A percentile compares a stretch with the other conserved stretches of the same genome.
phyloP scores from a whole-genome alignment of 2,888 invertebrate genomes.

The Neoitamus cyanurus region DNA sequence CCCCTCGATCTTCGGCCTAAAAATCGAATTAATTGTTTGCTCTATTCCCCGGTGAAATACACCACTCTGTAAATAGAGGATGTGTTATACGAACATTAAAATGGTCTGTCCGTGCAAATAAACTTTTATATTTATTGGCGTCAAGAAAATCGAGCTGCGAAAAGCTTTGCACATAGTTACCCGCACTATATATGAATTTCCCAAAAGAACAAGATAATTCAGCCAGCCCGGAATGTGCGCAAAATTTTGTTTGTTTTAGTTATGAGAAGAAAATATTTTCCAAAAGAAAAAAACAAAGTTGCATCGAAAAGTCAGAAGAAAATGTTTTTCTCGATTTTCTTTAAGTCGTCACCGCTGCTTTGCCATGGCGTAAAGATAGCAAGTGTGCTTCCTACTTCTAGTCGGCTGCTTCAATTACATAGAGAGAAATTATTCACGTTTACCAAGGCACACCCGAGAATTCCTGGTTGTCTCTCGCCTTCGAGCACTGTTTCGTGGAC shows the following conservation, averaged over 20 bases:
- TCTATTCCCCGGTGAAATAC: neutral
- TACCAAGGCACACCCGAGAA: neutral
- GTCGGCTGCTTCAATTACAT: neutral
- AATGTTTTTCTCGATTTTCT: neutral
- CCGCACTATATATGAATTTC: neutral
- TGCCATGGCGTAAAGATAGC: neutral
- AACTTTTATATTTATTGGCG: constrained; percentile 14
- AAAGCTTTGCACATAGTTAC: neutral
- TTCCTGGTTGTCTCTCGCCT: constrained; percentile 17
- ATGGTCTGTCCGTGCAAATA: neutral
- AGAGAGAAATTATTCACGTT: neutral
- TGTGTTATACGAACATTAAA: neutral
- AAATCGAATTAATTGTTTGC: neutral
- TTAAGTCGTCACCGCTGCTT: neutral
- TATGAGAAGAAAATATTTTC: constrained; percentile 10
- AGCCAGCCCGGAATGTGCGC: neutral
- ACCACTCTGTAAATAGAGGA: neutral
- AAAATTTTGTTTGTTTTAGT: neutral
- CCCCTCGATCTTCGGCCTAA: neutral
- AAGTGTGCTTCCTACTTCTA: neutral
- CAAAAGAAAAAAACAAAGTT: neutral
- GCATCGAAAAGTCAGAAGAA: neutral
- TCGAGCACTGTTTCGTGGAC: constrained; percentile 23
- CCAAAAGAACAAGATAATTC: neutral
- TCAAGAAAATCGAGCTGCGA: neutral